phyloP scores from a whole-genome alignment of 92 coral and sea anemone genomes.

The Heteractis magnifica region DNA sequence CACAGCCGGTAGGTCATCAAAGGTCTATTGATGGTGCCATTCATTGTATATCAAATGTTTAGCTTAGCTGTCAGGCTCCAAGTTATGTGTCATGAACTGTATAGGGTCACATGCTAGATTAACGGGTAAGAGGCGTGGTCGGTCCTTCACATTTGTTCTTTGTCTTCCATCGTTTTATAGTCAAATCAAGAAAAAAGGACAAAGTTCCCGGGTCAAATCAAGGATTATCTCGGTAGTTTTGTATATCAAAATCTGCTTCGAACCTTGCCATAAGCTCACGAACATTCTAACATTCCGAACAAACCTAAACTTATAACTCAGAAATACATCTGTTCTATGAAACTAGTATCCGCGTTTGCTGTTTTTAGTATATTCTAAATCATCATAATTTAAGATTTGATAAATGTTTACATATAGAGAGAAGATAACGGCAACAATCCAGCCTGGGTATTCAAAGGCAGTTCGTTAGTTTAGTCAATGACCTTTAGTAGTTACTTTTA shows the following conservation, averaged over 20 bases:
- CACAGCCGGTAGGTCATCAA: neutral
- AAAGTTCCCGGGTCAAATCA: neutral
- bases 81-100: neutral
- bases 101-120: neutral
- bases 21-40: neutral
- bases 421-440: no score
- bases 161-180: neutral
- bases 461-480: no score
- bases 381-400: no score
- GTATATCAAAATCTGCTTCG: neutral
- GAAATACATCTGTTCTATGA: neutral
- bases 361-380: no score
- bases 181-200: neutral
- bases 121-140: constrained; percentile 1
- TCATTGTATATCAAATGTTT: neutral
- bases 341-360: no score
- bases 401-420: no score
- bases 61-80: neutral
- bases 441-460: no score
- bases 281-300: neutral
- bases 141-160: neutral
- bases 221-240: neutral
- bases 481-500: no score
- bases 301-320: neutral
- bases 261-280: neutral